Base-by-base conservation (phyloP, 2,113 vertebrate species). In the Notechis scutatus region DNA sequence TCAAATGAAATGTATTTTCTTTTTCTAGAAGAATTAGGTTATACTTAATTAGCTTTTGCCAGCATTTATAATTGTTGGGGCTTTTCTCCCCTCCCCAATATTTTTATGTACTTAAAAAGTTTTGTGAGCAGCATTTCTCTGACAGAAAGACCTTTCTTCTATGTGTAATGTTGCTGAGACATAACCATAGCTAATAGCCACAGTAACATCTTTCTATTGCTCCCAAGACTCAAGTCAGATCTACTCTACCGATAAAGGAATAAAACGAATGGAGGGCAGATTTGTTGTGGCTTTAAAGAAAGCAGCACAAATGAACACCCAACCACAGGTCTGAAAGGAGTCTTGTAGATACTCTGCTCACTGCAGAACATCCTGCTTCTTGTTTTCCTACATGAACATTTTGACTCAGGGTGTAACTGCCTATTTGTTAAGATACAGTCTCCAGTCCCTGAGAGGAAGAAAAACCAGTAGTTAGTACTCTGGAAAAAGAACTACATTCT, bases 81-180 rank as follows among this genome's bases (percentile, higher is more conserved):
- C 24, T 85, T 34, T 55, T 3, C 0, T 50, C 21, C 26, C 20
- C 7, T 34, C 39, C 10, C 45, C 89, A 64, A 94, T 93, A 94
- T 6, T 92, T 97, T 96, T 94, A 95, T 95, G 90, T 59, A 59
- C 91, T 97, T 85, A 95, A 95, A 97, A 97, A 93, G 93, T 89
- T 94, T 18, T 42, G 69, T 92, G 97, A 92, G 87, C 56, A 96
- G 15, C 7, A 93, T 54, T 93, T 93, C 95, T 94, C 93, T 95
- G 85, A 92, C 90, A 94, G 91, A 94, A 95, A 90, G 69, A 92
- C 15, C 74, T 95, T 88, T 96, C 95, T 94, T 96, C 18, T 95
- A 93, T 95, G 47, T 87, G 91, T 97, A 97, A 97, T 96, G 94
- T 94, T 95, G 93, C 91, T 93, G 96, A 98, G 96, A 97, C 96